A percentile compares a stretch with the other conserved stretches of the same genome.
Conservation (phyloP, 2,113 vertebrate species). For the Rattus rattus region DNA sequence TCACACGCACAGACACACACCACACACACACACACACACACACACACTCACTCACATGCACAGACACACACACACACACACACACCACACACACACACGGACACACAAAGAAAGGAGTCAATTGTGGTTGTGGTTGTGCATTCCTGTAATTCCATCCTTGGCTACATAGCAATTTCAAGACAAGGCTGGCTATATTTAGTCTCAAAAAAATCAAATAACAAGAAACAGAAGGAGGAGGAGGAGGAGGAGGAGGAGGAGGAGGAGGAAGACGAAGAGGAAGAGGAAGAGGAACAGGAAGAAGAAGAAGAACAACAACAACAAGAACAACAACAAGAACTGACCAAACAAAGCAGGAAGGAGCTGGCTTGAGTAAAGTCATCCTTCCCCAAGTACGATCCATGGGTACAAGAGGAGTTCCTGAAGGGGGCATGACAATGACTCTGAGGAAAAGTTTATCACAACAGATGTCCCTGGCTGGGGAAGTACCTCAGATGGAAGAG, state of each 20-base stretch:
- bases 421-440: neutral
- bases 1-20: neutral
- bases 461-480: neutral
- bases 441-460: neutral
- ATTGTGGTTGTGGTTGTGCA: neutral
- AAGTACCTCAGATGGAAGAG: neutral
- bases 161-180: neutral
- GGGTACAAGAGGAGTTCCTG: neutral
- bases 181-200: neutral
- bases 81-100: neutral
- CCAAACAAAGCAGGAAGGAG: neutral
- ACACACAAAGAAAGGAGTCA: too few relatives aligned
- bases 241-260: too few relatives aligned
- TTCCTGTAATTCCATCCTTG: neutral
- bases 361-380: neutral
- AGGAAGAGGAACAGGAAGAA: too few relatives aligned
- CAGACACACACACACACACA: too few relatives aligned
- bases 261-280: too few relatives aligned
- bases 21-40: accelerated
- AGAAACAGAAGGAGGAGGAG: too few relatives aligned
- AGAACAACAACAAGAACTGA: neutral
- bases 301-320: neutral
- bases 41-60: accelerated
- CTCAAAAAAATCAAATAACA: neutral
- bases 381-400: neutral